phyloP scores from a whole-genome alignment of 2,113 vertebrate species.

The Pelusios castaneus region DNA sequence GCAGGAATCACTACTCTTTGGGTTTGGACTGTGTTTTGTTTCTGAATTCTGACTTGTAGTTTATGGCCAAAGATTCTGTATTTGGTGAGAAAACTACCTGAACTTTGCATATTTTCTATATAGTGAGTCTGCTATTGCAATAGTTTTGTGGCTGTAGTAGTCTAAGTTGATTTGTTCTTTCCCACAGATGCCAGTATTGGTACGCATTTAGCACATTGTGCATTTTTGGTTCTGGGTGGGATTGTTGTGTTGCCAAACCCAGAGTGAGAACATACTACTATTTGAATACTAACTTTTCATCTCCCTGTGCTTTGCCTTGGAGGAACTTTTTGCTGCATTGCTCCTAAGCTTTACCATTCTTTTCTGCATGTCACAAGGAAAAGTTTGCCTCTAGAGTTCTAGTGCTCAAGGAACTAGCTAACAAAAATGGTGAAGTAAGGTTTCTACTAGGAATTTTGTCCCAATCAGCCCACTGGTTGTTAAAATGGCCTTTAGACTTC shows the following conservation, averaged over 20 bases:
- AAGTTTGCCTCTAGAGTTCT: neutral
- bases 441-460: neutral
- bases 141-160: neutral
- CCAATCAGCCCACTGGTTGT: neutral
- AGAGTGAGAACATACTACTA: neutral
- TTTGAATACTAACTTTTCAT: neutral
- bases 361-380: neutral
- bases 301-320: neutral
- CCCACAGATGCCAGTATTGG: neutral
- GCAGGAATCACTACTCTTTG: neutral
- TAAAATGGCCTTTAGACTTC: neutral
- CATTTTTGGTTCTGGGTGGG: neutral
- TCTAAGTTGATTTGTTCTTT: neutral
- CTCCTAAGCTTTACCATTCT: neutral
- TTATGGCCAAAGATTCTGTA: neutral
- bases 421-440: neutral
- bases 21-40: rapidly evolving
- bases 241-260: neutral
- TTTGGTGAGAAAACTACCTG: neutral
- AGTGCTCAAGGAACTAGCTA: neutral
- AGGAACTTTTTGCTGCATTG: neutral
- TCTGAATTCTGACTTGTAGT: neutral
- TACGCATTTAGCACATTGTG: rapidly evolving
- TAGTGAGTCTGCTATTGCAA: neutral
- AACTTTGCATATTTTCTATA: neutral